Evolutionary conservation across 92 coral and sea anemone genomes (phyloP), one percentile per base, ranked within the genome.

Genomic region (Pocillopora grandis): DNA sequence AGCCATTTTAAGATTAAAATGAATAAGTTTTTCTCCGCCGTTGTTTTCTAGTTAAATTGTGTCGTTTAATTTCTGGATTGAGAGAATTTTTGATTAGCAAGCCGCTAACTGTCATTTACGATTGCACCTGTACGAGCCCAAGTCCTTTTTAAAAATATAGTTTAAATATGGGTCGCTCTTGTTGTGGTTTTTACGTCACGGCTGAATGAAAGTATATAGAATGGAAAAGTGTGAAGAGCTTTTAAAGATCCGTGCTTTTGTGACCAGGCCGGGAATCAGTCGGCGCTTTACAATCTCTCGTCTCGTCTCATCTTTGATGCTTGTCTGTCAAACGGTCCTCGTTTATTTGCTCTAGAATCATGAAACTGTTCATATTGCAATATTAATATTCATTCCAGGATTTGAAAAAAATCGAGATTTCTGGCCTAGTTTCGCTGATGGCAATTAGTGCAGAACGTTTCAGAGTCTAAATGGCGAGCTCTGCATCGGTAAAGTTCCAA

Each of bases 181-280:
- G 57, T 80, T 16, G 76, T 36, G 76, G 59, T 4, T 80, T 42
- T 69, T 37, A 56, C 76, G 85, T 81, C 85, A 81, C 70, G 69
- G 35, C 60, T 71, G 76, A 71, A 42, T 81, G 85, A 71, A 14
- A 31, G 9, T 10, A 23, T 70, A 57, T 37, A 69, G 36, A 35
- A 69, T 69, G 62, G 56, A 15, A 70, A 57, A 31, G 18, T 11
- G 1, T 33, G 23, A 33, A 62, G 81, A 69, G 5, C 60, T 9
- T 42, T 35, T 36, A 16, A 76, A 80, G 58, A 80, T 52, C 59
- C 20, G n/a, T 9, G 35, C 19, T 71, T 57, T 58, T 81, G 42
- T 20, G 58, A 42, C 23, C 56, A 80, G 17, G 7, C 57, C 20
- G 42, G 17, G 21, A 70, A 58, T 69, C 35, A 68, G 17, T 59